Conservation (phyloP, 2,113 vertebrate species). For the Casuarius casuarius region DNA sequence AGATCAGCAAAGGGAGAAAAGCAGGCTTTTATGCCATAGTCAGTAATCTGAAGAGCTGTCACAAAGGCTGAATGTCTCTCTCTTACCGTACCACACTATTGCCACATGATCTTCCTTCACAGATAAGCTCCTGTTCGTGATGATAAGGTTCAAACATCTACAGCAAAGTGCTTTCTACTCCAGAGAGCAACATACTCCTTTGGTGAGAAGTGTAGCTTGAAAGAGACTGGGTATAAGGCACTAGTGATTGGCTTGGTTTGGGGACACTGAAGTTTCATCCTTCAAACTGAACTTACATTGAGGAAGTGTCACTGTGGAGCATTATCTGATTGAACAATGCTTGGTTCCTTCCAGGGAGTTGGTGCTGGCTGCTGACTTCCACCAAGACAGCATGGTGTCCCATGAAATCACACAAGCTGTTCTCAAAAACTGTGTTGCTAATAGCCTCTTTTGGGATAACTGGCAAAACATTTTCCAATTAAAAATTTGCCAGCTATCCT, state of each 20-base stretch:
- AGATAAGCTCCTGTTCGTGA: not conserved
- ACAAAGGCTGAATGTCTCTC: not conserved
- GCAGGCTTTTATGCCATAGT: not conserved
- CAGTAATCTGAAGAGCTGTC: not conserved
- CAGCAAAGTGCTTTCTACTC: not conserved
- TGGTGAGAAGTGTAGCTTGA: not conserved
- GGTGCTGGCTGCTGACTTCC: not conserved
- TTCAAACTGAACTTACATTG: not conserved
- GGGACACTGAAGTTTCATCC: not conserved
- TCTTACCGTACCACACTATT: not conserved
- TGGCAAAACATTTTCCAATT: not conserved
- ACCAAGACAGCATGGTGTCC: not conserved
- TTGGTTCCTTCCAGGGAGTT: not conserved
- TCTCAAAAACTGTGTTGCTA: not conserved
- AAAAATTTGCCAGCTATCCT: not conserved
- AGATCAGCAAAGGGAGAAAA: not conserved
- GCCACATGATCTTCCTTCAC: not conserved
- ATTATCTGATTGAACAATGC: not conserved
- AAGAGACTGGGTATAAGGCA: not conserved
- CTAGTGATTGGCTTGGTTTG: not conserved
- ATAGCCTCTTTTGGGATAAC: not conserved
- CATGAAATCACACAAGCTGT: not conserved
- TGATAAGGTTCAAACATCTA: not conserved
- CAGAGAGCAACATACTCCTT: not conserved
- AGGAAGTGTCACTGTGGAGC: not conserved